Conservation (phyloP, 2,797 vertebrate species). For the Amazonetta brasiliensis region DNA sequence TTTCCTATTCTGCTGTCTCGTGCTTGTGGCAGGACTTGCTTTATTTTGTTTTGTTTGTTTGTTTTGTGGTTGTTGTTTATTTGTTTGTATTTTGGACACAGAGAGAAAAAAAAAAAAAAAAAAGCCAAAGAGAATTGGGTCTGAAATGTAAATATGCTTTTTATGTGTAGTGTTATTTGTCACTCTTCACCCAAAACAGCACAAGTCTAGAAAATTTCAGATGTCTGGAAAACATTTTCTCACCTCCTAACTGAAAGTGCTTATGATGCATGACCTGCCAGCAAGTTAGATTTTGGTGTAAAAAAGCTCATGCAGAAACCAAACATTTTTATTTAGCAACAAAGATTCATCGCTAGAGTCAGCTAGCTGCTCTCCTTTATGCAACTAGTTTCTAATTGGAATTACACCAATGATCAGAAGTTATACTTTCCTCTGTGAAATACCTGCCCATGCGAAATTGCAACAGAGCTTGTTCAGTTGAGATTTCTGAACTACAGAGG, state of each 20-base stretch:
- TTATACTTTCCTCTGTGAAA: neutral
- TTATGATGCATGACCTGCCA: constrained; percentile 28
- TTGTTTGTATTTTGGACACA: neutral
- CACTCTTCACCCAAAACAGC: constrained; percentile 41
- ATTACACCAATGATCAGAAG: neutral
- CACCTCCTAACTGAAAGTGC: neutral
- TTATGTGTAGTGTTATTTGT: constrained; percentile 17
- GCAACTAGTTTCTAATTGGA: neutral
- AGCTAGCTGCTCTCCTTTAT: neutral
- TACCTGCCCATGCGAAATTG: neutral
- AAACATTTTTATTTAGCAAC: constrained; percentile 6
- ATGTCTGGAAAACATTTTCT: constrained; percentile 37
- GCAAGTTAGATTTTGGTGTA: neutral
- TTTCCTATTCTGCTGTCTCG: neutral
- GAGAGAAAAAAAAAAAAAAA: neutral
- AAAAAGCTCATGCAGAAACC: neutral
- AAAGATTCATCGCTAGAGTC: neutral
- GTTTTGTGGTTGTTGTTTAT: neutral
- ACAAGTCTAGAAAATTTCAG: constrained; percentile 49
- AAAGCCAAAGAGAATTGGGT: neutral
- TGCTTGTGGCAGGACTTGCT: neutral
- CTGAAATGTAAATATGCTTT: neutral
- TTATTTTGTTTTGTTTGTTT: neutral
- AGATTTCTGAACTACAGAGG: neutral
- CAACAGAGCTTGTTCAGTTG: neutral